Conservation (phyloP, 2,113 vertebrate genomes). For the Zosterops lateralis region DNA sequence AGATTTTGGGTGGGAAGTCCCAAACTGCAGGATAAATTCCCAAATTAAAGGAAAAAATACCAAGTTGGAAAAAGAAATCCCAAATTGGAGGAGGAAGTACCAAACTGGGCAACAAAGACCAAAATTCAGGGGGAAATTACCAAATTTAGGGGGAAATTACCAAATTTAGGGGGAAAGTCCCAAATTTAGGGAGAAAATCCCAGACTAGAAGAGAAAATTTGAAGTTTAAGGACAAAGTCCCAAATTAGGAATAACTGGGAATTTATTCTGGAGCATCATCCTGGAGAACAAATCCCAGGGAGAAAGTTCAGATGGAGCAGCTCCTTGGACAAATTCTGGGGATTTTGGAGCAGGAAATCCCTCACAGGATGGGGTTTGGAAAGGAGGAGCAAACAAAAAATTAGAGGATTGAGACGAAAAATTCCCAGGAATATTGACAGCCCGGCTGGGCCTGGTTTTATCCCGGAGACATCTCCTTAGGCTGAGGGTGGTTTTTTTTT, state of each 20-base stretch:
- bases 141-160: not conserved
- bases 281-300: not conserved
- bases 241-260: not conserved
- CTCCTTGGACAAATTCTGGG: rapidly evolving
- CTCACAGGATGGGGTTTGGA: not conserved
- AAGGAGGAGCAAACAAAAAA: not conserved
- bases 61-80: not conserved
- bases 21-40: not conserved
- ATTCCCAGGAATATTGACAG: too few species aligned
- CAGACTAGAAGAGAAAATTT: too few species aligned
- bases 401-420: too few species aligned
- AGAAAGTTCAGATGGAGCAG: not conserved
- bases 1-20: not conserved
- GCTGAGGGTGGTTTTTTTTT: not conserved
- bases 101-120: not conserved
- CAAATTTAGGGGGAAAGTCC: too few species aligned
- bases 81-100: not conserved
- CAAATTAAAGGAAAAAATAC: not conserved
- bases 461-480: not conserved
- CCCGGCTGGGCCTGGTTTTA: not conserved
- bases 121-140: not conserved
- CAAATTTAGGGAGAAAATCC: not conserved
- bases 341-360: not conserved
- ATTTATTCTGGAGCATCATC: not conserved
- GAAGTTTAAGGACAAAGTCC: not conserved